Evolutionary conservation across 2,113 vertebrate species (phyloP), one percentile per base, ranked within the genome.

Genomic region (Turnix velox): DNA sequence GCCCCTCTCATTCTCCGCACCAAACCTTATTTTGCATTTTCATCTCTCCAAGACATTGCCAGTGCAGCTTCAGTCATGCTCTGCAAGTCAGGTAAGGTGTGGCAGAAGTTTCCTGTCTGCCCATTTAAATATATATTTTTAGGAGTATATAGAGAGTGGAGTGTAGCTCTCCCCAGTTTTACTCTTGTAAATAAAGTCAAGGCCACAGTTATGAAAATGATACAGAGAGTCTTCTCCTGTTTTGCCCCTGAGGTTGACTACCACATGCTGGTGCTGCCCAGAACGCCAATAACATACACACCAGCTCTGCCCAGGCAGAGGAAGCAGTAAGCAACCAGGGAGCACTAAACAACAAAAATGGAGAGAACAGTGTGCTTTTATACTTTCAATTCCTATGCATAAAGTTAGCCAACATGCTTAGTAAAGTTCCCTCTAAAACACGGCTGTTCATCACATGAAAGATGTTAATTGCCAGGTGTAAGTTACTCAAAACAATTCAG

Each of bases 161-260:
- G 58, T 19, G 39, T 0, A 1, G 30, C 22, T 49, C 54, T 66
- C 65, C 46, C 23, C 23, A 7, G 7, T 15, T 54, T 14, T 14
- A 10, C 33, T 61, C 27, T 18, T n/a, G 14, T 18, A 69, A 68
- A 39, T 3, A 7, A 46, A 16, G 25, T 33, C 85, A 68, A 57
- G 49, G 55, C 59, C 59, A 85, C 3, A 54, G 67, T 18, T 39
- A 6, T 6, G n/a, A 45, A 37, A 65, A 74, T 18, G 15, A 85
- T 22, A 61, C 0, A 1, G 14, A 1, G 14, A 35, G 6, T 9
- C 23, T 45, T 81, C 25, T 75, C 65, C 18, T 63, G 0, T 35
- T 43, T 62, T 62, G 6, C 63, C 37, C 20, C 39, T n/a, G 71
- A 67, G 23, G 45, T 86, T 75, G 22, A n/a, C 27, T 35, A 19